Conservation (phyloP, 1,140 invertebrate species). For the Leucophenga varia region DNA sequence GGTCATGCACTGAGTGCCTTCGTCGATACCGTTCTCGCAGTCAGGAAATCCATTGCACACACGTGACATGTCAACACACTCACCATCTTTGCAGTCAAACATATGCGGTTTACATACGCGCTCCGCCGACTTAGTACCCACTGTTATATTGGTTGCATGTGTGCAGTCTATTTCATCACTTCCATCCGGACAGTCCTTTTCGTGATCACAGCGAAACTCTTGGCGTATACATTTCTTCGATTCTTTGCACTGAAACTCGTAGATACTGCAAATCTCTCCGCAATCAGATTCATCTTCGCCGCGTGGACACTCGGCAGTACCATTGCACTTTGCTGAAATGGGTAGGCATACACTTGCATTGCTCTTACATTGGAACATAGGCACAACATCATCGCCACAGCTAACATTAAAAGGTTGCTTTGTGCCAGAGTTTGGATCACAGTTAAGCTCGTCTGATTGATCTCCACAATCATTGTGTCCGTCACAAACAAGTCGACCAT, state of each 20-base stretch:
- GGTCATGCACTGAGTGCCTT: slow-evolving; percentile 33
- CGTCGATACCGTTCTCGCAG: slow-evolving; percentile 58
- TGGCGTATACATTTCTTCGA: slow-evolving; percentile 61
- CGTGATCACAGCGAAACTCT: slow-evolving; percentile 69
- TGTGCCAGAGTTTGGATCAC: slow-evolving; percentile 23
- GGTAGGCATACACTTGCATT: slow-evolving; percentile 61
- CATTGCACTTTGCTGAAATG: slow-evolving; percentile 63
- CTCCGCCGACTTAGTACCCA: slow-evolving; percentile 3
- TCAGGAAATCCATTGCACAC: slow-evolving; percentile 67
- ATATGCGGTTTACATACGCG: slow-evolving; percentile 30
- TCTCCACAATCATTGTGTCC: slow-evolving; percentile 60
- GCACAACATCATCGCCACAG: slow-evolving; percentile 19
- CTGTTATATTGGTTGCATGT: slow-evolving; percentile 30
- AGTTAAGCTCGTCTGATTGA: slow-evolving; percentile 59
- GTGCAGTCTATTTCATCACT: slow-evolving; percentile 66
- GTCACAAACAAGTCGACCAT: slow-evolving; percentile 57
- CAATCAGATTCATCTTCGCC: slow-evolving; percentile 67
- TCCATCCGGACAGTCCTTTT: slow-evolving; percentile 66
- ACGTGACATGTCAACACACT: slow-evolving; percentile 60
- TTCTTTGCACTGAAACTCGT: slow-evolving; percentile 61
- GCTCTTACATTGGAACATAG: slow-evolving; percentile 61
- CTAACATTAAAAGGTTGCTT: slow-evolving; percentile 13
- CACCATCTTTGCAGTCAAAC: slow-evolving; percentile 58
- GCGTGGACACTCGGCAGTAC: slow-evolving; percentile 69
- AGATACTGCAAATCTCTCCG: slow-evolving; percentile 51